These are phyloP conservation scores for Onychomys arenicola DNA, from an alignment of 2,797 vertebrate species.

Conservation along the genomic window DNA sequence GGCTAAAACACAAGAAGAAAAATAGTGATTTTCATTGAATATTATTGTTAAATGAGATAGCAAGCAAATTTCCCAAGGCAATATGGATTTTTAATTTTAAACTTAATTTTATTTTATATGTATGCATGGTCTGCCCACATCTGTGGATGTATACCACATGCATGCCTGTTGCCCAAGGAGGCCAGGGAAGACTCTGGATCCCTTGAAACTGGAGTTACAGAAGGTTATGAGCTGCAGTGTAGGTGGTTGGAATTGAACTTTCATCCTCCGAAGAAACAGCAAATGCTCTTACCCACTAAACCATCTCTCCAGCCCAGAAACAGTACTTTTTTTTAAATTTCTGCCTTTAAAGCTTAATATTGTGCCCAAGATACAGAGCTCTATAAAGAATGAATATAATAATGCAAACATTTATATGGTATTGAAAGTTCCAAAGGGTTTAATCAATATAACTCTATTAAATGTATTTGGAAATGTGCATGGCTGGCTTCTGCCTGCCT, in stretches of 20 bases:
- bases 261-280: not conserved
- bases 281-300: not conserved
- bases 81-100: not conserved
- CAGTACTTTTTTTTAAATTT: not conserved
- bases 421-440: not conserved
- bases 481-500: constrained; percentile 30
- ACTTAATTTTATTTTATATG: not conserved
- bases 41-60: constrained; percentile 38
- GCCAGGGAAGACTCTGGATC: not conserved
- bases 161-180: too few species aligned
- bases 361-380: not conserved
- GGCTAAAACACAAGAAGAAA: constrained; percentile 18
- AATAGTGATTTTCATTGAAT: constrained; percentile 33
- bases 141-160: not conserved
- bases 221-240: not conserved
- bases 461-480: constrained; percentile 27
- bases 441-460: not conserved
- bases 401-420: not conserved
- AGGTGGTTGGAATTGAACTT: not conserved
- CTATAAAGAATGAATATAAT: constrained; percentile 31
- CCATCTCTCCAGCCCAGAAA: not conserved
- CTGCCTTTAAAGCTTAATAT: not conserved
- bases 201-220: not conserved
- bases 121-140: not conserved
- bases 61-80: not conserved